phyloP scores from a whole-genome alignment of 2,888 invertebrate species.

The Bibio marci region DNA sequence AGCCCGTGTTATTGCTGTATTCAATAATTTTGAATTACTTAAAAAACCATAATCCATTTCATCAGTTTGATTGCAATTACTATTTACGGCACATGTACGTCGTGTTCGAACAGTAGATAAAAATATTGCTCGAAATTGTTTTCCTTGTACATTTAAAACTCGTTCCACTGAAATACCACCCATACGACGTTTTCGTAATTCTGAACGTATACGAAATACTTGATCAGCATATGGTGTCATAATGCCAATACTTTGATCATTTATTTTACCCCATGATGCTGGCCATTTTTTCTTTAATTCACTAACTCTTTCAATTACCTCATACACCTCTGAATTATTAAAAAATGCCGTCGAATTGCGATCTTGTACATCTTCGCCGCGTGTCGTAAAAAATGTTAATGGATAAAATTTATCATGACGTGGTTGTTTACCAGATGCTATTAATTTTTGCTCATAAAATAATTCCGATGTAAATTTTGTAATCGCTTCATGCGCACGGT shows the following conservation, averaged over 20 bases:
- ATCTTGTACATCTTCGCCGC: conserved; percentile 66
- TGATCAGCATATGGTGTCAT: conserved; percentile 74
- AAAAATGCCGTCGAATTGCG: conserved; percentile 62
- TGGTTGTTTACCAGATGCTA: conserved; percentile 54
- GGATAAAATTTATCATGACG: conserved; percentile 54
- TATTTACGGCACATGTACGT: conserved; percentile 41
- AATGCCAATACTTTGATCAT: conserved; percentile 66
- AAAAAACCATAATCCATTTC: conserved; percentile 65
- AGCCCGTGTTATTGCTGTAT: conserved; percentile 68
- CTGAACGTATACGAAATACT: conserved; percentile 53
- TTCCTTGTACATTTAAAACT: conserved; percentile 73
- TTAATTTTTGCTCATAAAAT: conserved; percentile 61
- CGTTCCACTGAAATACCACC: conserved; percentile 64
- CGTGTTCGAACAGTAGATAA: conserved; percentile 57
- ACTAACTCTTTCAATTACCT: conserved; percentile 56
- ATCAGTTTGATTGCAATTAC: conserved; percentile 25
- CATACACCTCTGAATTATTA: conserved; percentile 66
- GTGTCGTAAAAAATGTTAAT: conserved; percentile 61
- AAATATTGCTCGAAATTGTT: conserved; percentile 69
- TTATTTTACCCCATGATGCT: conserved; percentile 50
- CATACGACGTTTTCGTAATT: conserved; percentile 53
- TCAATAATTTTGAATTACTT: conserved; percentile 63
- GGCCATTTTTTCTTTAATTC: conserved; percentile 62
- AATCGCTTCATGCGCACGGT: conserved; percentile 66
- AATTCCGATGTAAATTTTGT: conserved; percentile 65